Base-by-base conservation (phyloP, 2,797 vertebrate genomes). In the Chaetophractus vellerosus region DNA sequence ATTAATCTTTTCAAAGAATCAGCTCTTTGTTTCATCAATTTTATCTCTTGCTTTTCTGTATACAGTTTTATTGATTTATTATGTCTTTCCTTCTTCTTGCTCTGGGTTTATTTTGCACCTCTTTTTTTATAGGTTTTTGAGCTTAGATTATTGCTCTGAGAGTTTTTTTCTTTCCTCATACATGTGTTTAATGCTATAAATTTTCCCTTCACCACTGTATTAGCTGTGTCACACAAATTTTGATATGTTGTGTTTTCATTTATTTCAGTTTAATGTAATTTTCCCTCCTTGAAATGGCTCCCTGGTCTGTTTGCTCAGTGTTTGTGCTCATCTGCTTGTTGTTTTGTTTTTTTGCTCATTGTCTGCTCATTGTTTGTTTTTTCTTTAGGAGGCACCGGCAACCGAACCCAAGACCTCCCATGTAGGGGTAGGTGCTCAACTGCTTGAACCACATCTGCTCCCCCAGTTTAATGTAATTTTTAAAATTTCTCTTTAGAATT, bases 31-130 rank as follows among this genome's bases (percentile, higher is more conserved):
- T 89, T 83, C 38, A 38, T 41, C 50, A 33, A 41, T 86, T 26
- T 63, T 78, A 55, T 68, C 14, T 72, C 52, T 75, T 59, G 26
- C 21, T 50, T 89, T 82, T 48, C n/a, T n/a, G n/a, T 68, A 68
- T 93, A 38, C 10, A n/a, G 52, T 38, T 61, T 68, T 10, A 26
- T 38, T 31, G 26, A 41, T 69, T 74, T 69, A n/a, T n/a, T 76
- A 23, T 31, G 79, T 36, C 69, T 41, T 91, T 78, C 45, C n/a
- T 76, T 82, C 63, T 95, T 61, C 69, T 92, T 88, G 59, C 33
- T 92, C 79, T 76, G 24, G 26, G 15, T 57, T 55, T 91, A 41
- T n/a, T 80, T 61, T 63, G 8, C 31, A n/a, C 69, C 57, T 79
- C 6, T 59, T 80, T 61, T 61, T 57, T 48, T 41, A 21, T 36